These are phyloP conservation scores for Limenitis camilla DNA, from an alignment of 2,888 invertebrate genomes.

Conservation along the genomic window DNA sequence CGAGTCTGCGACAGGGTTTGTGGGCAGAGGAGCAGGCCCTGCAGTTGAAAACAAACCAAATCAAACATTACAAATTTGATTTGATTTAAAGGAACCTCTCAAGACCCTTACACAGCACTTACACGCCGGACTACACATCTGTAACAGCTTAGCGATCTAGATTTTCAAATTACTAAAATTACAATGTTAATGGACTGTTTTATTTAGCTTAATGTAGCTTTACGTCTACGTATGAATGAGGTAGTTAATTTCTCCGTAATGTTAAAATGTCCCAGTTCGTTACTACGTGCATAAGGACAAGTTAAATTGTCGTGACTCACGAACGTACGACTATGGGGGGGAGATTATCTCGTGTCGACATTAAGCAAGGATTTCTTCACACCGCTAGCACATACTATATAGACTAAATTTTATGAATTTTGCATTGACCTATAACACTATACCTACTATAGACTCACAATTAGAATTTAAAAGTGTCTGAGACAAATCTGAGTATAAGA, in stretches of 20 bases:
- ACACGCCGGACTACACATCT: slow-evolving; percentile 39
- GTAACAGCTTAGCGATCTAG: slow-evolving; percentile 6
- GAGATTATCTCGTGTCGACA: slow-evolving; percentile 24
- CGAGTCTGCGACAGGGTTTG: slow-evolving; percentile 92
- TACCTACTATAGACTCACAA: too few relatives aligned
- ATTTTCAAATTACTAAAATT: neutral
- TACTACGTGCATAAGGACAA: slow-evolving; percentile 31
- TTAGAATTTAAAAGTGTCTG: too few relatives aligned
- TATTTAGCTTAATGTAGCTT: neutral
- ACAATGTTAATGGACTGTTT: neutral
- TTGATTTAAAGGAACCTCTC: slow-evolving; percentile 52
- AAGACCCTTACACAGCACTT: slow-evolving; percentile 65
- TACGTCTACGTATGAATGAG: neutral
- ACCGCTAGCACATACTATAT: neutral
- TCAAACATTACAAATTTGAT: slow-evolving; percentile 47
- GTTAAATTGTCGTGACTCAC: slow-evolving; percentile 35
- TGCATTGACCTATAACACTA: neutral
- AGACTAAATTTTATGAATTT: neutral
- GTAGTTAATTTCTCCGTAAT: slow-evolving; percentile 18
- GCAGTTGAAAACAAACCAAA: slow-evolving; percentile 68
- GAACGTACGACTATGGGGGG: slow-evolving; percentile 31
- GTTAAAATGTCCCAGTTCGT: slow-evolving; percentile 26
- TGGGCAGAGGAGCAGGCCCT: slow-evolving; percentile 92
- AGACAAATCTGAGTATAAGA: too few relatives aligned
- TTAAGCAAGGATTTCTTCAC: slow-evolving; percentile 28